Evolutionary conservation across 2,797 vertebrate genomes (phyloP), one percentile per base, ranked within the genome.

Genomic region (Pachyuromys duprasi): DNA sequence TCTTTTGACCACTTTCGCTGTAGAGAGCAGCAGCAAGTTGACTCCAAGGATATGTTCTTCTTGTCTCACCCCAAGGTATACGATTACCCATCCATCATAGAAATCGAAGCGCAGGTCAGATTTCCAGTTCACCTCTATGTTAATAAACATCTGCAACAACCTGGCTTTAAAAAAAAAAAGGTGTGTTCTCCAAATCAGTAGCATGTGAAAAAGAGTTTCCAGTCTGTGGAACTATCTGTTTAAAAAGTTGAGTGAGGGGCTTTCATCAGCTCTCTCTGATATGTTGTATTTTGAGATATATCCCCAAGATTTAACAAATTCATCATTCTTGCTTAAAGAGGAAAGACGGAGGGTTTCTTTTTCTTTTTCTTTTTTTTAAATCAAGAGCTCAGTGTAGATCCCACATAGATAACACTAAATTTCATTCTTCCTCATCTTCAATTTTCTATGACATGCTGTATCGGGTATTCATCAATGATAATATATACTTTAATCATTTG

Each of bases 361-460:
- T 49, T 49, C 49, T 49, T 49, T 6, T 45, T 45, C 45, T 49
- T 11, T 49, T 11, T 11, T 78, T 84, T 76, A 36, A 26, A 0
- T 45, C 0, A 0, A 0, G 55, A 31, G 3, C 14, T 5, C n/a
- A 5, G 7, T 36, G 22, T 31, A 17, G 15, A 18, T 5, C 53
- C 24, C 33, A 45, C 22, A 13, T 0, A 3, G 18, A 45, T 42
- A 24, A 39, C 33, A 24, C 11, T 31, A 4, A 5, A 33, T 55
- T 74, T 75, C 13, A 2, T 22, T 78, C 22, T 81, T 57, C 18
- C 13, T 17, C 9, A 17, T 74, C 11, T 5, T 83, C 17, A 26
- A 24, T 63, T 83, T 42, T 75, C 53, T 26, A 8, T 28, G 18
- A 1, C 28, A 26, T 7, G 4, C 20, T 79, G 65, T 74, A 0